Base-by-base conservation (phyloP, 2,888 invertebrate genomes). In the Resseliella maxima region DNA sequence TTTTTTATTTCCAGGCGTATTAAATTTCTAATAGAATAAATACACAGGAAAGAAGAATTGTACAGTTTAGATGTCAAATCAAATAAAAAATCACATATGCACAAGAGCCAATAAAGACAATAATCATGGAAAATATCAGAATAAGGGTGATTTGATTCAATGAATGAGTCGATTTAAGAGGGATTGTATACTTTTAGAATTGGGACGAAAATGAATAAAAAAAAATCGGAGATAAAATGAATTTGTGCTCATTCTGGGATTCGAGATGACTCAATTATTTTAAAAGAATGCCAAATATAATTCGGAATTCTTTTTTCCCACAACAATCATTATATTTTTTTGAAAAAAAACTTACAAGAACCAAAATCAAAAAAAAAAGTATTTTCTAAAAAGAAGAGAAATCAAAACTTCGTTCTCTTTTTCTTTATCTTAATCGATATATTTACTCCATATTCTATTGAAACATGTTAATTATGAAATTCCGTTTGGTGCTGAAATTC, bases 381-480 rank as follows among this genome's bases (percentile, higher is more conserved):
- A 50, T 50, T 50, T 50, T 8, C n/a, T n/a, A n/a, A n/a, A n/a
- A n/a, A n/a, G n/a, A n/a, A n/a, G 46, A 18, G 8, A 50, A 50
- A 50, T 50, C 46, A 50, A 50, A 50, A 50, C 18, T 8, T 18
- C 8, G 18, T 2, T 18, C 46, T 18, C 46, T 15, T 50, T 50
- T n/a, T n/a, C n/a, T n/a, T n/a, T n/a, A n/a, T n/a, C n/a, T n/a
- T n/a, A n/a, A n/a, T 24, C 24, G 59, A 59, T 3, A 59, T 0
- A 72, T 31, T 31, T 31, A 0, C 72, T 21, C 72, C 31, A 31
- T 15, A 72, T 72, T 72, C 31, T 0, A 72, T 15, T 8, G 31
- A 31, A 72, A 72, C 31, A 72, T 31, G 72, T 72, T 72, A 72
- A 72, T 72, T 72, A 72, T 35, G 72, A 72, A 72, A 72, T 72